These are phyloP conservation scores for Heterotis niloticus DNA, from an alignment of 2,113 vertebrate genomes.

Conservation along the genomic window DNA sequence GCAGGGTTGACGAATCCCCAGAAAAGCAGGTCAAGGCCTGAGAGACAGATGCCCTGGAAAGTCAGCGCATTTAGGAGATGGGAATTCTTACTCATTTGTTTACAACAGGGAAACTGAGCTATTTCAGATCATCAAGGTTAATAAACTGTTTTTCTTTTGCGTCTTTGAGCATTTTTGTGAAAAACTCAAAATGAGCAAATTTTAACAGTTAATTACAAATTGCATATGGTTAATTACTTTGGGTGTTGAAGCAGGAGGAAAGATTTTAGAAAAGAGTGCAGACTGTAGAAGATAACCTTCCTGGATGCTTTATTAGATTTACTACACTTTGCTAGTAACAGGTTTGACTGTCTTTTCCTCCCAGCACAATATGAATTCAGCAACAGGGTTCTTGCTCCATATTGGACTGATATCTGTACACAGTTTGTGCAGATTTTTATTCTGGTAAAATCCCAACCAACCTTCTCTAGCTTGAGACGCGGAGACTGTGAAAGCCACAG, in stretches of 20 bases:
- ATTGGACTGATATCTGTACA: no score
- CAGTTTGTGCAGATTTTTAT: no score
- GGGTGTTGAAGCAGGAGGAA: background rate
- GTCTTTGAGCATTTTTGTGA: background rate
- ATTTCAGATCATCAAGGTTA: background rate
- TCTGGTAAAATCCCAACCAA: no score
- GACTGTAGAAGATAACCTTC: no score
- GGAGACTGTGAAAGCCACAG: no score
- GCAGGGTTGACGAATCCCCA: background rate
- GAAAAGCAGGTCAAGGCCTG: background rate
- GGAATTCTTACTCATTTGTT: background rate
- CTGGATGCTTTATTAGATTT: no score
- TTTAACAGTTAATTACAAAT: background rate
- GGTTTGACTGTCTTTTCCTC: no score
- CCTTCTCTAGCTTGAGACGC: no score
- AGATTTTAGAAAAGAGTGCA: background rate
- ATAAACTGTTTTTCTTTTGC: background rate
- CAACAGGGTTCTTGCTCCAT: no score
- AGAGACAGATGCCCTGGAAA: background rate
- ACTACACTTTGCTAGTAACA: no score
- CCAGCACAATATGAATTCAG: no score
- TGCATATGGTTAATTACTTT: slow-evolving; percentile 10
- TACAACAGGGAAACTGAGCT: background rate
- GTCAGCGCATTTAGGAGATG: background rate
- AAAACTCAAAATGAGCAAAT: background rate